These are phyloP conservation scores for Percopsis omiscomaycus DNA, from an alignment of 2,797 vertebrate species.

Conservation along the genomic window DNA sequence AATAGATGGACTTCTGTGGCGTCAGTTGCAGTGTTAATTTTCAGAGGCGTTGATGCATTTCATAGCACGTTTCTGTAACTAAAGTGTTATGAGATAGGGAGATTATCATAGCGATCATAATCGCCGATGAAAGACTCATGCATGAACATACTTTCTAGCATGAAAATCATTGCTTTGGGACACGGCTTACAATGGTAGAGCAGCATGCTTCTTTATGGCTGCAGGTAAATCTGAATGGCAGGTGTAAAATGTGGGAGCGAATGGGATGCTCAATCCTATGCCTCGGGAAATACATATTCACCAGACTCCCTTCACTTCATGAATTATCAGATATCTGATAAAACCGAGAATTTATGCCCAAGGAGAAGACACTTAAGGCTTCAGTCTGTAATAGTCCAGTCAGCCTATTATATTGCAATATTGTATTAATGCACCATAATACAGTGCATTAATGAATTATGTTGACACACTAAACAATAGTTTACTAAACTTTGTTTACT, in stretches of 20 bases:
- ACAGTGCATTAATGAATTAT: conserved; percentile 1
- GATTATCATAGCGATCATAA: conserved; percentile 83
- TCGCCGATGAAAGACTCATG: conserved; percentile 75
- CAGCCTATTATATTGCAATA: conserved; percentile 25
- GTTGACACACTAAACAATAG: conserved; percentile 6
- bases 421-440: not conserved
- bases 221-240: conserved; percentile 80
- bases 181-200: conserved; percentile 70
- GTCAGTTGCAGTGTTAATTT: conserved; percentile 75
- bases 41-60: conserved; percentile 76
- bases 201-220: conserved; percentile 66
- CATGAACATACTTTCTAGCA: conserved; percentile 66
- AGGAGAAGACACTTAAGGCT: conserved; percentile 59
- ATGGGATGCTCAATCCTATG: conserved; percentile 64
- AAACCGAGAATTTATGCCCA: conserved; percentile 35
- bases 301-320: conserved; percentile 49
- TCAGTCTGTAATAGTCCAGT: conserved; percentile 7
- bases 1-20: conserved; percentile 49
- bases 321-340: conserved; percentile 64
- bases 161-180: conserved; percentile 60
- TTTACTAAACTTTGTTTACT: conserved; percentile 18
- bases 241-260: conserved; percentile 69
- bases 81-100: conserved; percentile 80
- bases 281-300: conserved; percentile 60
- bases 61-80: conserved; percentile 78